These are phyloP conservation scores for Melierax canorus DNA, from an alignment of 2,113 vertebrate species.

Conservation along the genomic window DNA sequence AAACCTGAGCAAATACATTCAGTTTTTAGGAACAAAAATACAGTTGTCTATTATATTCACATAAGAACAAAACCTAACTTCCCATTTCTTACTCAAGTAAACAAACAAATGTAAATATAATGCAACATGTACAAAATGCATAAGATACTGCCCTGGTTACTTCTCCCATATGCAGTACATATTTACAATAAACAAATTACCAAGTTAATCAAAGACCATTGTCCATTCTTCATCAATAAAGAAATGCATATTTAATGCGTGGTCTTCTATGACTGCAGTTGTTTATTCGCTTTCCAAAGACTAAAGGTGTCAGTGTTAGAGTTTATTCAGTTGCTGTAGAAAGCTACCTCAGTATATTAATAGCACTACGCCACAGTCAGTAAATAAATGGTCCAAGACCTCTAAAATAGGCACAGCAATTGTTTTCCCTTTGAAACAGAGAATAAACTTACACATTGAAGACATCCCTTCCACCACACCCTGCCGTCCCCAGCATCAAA, in stretches of 20 bases:
- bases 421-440: background rate
- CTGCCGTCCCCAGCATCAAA: background rate
- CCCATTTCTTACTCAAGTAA: background rate
- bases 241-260: background rate
- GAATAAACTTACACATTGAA: background rate
- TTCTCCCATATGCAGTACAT: background rate
- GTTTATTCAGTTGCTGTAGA: background rate
- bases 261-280: background rate
- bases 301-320: background rate
- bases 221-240: background rate
- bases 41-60: background rate
- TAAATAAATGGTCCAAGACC: background rate
- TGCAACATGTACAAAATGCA: background rate
- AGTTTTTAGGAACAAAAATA: background rate
- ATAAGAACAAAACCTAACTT: background rate
- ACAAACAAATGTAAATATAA: background rate
- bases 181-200: background rate
- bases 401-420: background rate
- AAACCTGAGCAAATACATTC: background rate
- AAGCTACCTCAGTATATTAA: background rate
- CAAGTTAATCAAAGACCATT: background rate
- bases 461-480: background rate
- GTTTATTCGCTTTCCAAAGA: background rate
- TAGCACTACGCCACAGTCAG: background rate
- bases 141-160: background rate